These are phyloP conservation scores for Paelopatides confundens DNA, from an alignment of 53 echinoderm and acorn worm genomes.

Conservation along the genomic window DNA sequence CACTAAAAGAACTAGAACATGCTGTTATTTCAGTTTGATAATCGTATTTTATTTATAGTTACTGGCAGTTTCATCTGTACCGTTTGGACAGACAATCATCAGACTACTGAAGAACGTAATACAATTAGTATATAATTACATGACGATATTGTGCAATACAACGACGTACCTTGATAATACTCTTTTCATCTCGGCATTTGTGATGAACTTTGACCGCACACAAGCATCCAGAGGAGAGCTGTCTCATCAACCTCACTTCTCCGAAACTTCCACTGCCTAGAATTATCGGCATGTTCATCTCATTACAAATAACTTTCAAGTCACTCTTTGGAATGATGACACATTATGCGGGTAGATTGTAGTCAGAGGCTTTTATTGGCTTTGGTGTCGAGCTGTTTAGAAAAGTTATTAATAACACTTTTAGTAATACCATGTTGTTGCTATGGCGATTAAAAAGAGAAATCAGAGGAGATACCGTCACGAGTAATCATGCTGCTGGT, in stretches of 20 bases:
- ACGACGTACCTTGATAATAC: neutral
- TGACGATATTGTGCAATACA: no score
- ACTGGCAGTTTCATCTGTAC: no score
- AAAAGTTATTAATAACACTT: neutral
- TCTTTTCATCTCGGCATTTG: neutral
- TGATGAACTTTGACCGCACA: constrained; percentile 25
- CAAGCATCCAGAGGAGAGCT: neutral
- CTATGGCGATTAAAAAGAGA: neutral
- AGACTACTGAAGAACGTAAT: no score
- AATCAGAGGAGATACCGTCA: no score
- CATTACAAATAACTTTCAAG: constrained; percentile 3
- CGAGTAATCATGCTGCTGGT: no score
- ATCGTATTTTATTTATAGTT: no score
- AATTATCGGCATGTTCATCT: neutral
- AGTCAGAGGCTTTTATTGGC: neutral
- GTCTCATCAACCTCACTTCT: neutral
- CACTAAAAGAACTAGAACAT: no score
- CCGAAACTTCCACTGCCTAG: constrained; percentile 9
- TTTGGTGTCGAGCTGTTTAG: neutral
- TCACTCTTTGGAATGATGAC: neutral
- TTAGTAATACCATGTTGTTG: neutral
- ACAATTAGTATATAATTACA: no score
- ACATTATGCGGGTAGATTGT: neutral
- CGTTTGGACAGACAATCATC: no score
- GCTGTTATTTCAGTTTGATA: no score